phyloP scores from a whole-genome alignment of 2,113 vertebrate genomes.

The Ascaphus truei region DNA sequence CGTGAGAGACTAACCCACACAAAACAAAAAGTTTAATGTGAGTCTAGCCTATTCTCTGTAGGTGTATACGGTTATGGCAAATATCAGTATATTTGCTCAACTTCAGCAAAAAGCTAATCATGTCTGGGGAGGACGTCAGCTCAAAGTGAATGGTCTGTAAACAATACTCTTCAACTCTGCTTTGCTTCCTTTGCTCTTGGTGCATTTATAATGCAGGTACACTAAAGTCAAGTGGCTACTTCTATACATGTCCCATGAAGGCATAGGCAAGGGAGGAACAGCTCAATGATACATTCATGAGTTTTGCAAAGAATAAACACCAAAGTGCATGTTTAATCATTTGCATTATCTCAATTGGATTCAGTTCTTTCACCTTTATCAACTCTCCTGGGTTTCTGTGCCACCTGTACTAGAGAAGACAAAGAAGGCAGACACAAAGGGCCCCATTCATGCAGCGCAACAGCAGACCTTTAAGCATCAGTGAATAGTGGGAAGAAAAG shows the following conservation, averaged over 20 bases:
- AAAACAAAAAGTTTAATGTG: too few relatives aligned
- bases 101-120: background rate
- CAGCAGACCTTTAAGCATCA: background rate
- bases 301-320: background rate
- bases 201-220: background rate
- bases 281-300: background rate
- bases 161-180: background rate
- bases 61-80: background rate
- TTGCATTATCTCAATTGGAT: background rate
- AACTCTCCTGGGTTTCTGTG: constrained; percentile 4
- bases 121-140: background rate
- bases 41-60: too few relatives aligned
- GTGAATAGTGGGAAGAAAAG: constrained; percentile 19
- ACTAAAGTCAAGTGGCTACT: background rate
- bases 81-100: background rate
- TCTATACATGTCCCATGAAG: background rate
- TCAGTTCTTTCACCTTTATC: constrained; percentile 6
- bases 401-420: constrained; percentile 24
- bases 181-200: background rate
- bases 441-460: constrained; percentile 8
- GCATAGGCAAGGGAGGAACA: background rate
- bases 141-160: background rate
- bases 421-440: constrained; percentile 18
- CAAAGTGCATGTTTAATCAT: background rate
- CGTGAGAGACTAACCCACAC: too few relatives aligned